Conservation (phyloP, 2,113 vertebrate genomes). For the Trinectes maculatus region DNA sequence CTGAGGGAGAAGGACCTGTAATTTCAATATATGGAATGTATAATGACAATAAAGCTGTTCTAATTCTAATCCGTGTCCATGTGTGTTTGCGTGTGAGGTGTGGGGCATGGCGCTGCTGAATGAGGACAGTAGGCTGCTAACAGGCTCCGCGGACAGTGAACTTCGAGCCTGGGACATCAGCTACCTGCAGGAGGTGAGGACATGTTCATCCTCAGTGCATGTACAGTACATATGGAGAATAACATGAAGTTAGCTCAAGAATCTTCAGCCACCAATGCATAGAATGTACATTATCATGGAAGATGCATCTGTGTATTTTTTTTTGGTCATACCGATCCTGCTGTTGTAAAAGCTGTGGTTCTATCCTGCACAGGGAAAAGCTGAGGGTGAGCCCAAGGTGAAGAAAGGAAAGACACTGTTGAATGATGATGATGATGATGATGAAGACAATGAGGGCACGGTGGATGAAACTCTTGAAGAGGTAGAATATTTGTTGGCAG, state of each 20-base stretch:
- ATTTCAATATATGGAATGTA: no score
- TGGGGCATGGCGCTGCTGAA: slow-evolving; percentile 92
- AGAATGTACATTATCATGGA: no score
- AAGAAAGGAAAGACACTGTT: slow-evolving; percentile 87
- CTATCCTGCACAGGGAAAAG: slow-evolving; percentile 77
- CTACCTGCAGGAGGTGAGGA: slow-evolving; percentile 83
- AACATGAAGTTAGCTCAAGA: background rate
- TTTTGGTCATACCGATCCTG: no score
- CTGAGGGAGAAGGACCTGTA: no score
- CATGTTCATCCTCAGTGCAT: background rate
- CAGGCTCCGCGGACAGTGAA: slow-evolving; percentile 93
- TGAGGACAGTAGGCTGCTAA: slow-evolving; percentile 87
- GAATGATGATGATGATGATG: slow-evolving; percentile 60
- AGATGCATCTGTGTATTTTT: no score
- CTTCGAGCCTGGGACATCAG: slow-evolving; percentile 91
- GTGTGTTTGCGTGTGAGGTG: slow-evolving; percentile 81
- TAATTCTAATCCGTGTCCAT: no score
- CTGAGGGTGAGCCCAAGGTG: slow-evolving; percentile 84
- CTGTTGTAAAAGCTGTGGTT: background rate
- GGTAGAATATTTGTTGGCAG: slow-evolving; percentile 68
- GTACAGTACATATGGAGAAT: background rate
- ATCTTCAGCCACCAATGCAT: no score
- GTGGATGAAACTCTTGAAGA: slow-evolving; percentile 84
- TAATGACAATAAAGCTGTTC: no score
- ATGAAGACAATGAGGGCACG: slow-evolving; percentile 68